phyloP scores from a whole-genome alignment of 2,888 invertebrate genomes.

The Drosophila birchii region DNA sequence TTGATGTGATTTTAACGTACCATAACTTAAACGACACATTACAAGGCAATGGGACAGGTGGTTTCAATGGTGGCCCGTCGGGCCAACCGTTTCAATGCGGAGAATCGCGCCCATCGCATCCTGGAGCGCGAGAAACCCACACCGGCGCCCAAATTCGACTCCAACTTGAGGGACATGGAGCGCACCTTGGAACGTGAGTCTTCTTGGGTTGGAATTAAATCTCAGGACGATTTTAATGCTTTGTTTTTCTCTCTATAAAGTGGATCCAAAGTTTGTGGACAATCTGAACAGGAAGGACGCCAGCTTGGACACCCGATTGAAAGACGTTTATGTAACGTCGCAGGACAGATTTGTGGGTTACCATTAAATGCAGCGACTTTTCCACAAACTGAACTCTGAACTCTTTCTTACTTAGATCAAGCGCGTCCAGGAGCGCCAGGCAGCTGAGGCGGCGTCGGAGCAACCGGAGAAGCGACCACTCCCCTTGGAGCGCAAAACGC shows the following conservation, averaged over 20 bases:
- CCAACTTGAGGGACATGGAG: slow-evolving; percentile 88
- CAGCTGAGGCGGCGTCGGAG: slow-evolving; percentile 34
- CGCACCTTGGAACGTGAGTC: slow-evolving; percentile 86
- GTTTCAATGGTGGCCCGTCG: slow-evolving; percentile 87
- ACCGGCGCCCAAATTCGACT: slow-evolving; percentile 89
- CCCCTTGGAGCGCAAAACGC: slow-evolving; percentile 86
- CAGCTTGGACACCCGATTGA: slow-evolving; percentile 88
- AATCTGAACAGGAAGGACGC: slow-evolving; percentile 88
- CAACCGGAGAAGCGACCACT: slow-evolving; percentile 85
- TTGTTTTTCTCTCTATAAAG: slow-evolving; percentile 55
- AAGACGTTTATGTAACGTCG: slow-evolving; percentile 90
- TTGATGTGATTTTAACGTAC: slow-evolving; percentile 18
- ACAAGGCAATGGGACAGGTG: slow-evolving; percentile 87
- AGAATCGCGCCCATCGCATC: slow-evolving; percentile 90
- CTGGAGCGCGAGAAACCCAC: slow-evolving; percentile 89
- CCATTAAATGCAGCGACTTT: neutral
- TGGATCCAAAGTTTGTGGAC: slow-evolving; percentile 87
- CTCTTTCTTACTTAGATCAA: slow-evolving; percentile 68
- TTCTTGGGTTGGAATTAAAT: accelerated
- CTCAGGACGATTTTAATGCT: neutral
- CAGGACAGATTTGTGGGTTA: slow-evolving; percentile 86
- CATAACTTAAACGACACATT: slow-evolving; percentile 44
- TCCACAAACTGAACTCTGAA: neutral
- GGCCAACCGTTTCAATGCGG: slow-evolving; percentile 89
- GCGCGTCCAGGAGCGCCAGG: slow-evolving; percentile 70